Percentiles rank a stretch among this genome's conserved stretches.
Conservation (phyloP, 2,797 vertebrate genomes). For the Avahi laniger region DNA sequence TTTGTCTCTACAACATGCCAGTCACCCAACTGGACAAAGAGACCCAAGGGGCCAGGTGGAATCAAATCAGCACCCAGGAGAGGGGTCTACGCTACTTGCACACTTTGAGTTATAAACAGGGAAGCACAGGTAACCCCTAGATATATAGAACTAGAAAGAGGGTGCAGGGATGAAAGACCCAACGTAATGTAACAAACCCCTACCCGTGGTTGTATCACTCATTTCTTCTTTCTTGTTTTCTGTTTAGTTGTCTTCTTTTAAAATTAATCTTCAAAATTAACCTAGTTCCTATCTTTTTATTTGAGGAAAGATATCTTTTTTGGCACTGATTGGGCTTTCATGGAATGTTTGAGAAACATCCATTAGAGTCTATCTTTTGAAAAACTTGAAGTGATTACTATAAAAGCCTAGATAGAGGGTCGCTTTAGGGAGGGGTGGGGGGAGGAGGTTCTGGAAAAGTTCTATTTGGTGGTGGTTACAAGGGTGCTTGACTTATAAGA, state of each 20-base stretch:
- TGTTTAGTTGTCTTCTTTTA: background rate
- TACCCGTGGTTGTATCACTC: background rate
- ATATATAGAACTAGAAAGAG: background rate
- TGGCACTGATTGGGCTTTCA: background rate
- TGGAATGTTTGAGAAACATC: conserved; percentile 50
- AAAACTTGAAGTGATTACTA: background rate
- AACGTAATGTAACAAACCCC: background rate
- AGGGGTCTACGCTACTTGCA: background rate
- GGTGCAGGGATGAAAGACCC: background rate
- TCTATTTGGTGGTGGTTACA: conserved; percentile 14
- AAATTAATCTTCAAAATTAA: background rate
- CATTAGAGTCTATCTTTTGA: conserved; percentile 7
- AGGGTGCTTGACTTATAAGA: background rate
- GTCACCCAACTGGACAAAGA: background rate
- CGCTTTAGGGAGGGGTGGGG: background rate
- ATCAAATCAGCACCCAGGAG: background rate
- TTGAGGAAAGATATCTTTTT: conserved; percentile 11
- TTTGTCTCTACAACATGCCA: background rate
- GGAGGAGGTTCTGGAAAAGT: background rate
- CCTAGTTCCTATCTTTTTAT: conserved; percentile 11
- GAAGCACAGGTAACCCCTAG: background rate
- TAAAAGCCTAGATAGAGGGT: background rate
- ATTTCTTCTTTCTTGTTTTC: background rate
- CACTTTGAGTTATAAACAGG: background rate
- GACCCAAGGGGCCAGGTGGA: background rate